These are phyloP conservation scores for Sabatieria punctata DNA, from an alignment of 2,888 invertebrate species.

Conservation along the genomic window DNA sequence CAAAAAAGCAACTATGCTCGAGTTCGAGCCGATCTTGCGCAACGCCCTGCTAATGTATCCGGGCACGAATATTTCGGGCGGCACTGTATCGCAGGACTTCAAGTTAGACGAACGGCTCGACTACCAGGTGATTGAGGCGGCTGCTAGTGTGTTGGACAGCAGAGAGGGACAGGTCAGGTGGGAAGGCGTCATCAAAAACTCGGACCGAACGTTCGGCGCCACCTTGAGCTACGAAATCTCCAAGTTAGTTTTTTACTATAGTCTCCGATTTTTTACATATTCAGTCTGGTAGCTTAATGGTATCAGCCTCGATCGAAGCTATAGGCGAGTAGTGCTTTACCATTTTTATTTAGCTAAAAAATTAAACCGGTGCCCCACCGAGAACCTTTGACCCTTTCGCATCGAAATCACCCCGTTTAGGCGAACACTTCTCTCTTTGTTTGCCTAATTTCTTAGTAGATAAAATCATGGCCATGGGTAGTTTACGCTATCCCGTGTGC, in stretches of 20 bases:
- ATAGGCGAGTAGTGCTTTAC: too few species aligned
- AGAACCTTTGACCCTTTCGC: too few species aligned
- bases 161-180: conserved; percentile 48
- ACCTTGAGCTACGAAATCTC: conserved; percentile 87
- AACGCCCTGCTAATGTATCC: conserved; percentile 77
- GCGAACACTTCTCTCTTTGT: too few species aligned
- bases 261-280: not conserved
- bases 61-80: conserved; percentile 54
- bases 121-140: conserved; percentile 44
- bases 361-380: too few species aligned
- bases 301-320: too few species aligned
- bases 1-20: conserved; percentile 63
- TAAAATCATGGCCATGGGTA: too few species aligned
- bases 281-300: too few species aligned
- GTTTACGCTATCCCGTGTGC: too few species aligned
- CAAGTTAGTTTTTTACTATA: conserved; percentile 45
- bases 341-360: too few species aligned
- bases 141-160: conserved; percentile 56
- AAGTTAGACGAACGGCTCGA: conserved; percentile 15
- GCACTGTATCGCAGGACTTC: conserved; percentile 9
- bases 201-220: conserved; percentile 76
- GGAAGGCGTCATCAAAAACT: conserved; percentile 64
- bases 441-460: too few species aligned
- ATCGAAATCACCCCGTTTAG: too few species aligned
- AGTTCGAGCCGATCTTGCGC: conserved; percentile 65